Base-by-base conservation (phyloP, 2,888 invertebrate genomes). In the Campaea margaritaria region DNA sequence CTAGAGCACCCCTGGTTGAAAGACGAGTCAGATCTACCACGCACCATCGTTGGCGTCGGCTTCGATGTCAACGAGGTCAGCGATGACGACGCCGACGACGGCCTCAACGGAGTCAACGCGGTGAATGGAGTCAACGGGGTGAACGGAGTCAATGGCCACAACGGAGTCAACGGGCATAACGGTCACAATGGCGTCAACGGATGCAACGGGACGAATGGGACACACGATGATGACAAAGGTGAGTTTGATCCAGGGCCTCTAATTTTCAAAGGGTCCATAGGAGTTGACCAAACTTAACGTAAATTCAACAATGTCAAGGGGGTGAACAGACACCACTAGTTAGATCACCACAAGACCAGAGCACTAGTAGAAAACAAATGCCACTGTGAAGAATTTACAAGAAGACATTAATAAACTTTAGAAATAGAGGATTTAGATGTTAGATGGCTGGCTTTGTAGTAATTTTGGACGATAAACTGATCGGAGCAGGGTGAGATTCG, bases 1-100 rank as follows among this genome's bases (percentile, higher is more conserved):
- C 94, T 98, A 83, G 95, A 96, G 86, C 98, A 98, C 93, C 95
- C 96, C 79, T 98, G 98, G 98, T 94, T 98, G 75, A 93, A 93
- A 90, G 94, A 94, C 88, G 94, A 93, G 75, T 85, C 89, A 73
- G 88, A 93, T 65, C 83, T 94, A 69, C 93, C 93, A 72, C 89
- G 89, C 65, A 89, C 86, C 72, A 92, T 93, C 70, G 87, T 86
- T 57, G 89, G 91, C 66, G 82, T 86, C 60, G 91, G 89, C 41
- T 89, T 86, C 75, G 83, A 81, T 58, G 83, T 78, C 56, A 64
- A 83, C 50, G 80, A 70, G 58, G 81, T 75, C 49, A 74, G 68
- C 42, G 75, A 73, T 55, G 76, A 74, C 62, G 75, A 63, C 46
- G 68, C 67, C 38, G 79, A 81, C 53, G 78, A 67, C 53, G 77